Evolutionary conservation across 1,140 invertebrate species (phyloP).

Genomic region (Apocrypta bakeri): DNA sequence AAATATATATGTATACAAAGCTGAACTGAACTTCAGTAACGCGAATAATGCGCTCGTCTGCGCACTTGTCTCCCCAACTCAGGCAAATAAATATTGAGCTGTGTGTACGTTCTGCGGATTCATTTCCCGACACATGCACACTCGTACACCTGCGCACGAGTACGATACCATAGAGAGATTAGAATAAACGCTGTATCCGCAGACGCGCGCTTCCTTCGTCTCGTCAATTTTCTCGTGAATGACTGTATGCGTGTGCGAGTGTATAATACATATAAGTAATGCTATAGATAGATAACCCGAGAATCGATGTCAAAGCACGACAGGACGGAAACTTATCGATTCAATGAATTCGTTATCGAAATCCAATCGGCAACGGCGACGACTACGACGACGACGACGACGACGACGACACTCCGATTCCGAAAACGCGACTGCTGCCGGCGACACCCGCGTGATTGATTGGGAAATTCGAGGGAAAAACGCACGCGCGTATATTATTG

Average conservation of each 20-base stretch:
- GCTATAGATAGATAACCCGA: background rate
- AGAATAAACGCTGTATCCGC: background rate
- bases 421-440: background rate
- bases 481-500: background rate
- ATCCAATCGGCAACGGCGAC: background rate
- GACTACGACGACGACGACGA: background rate
- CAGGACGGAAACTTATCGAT: slow-evolving; percentile 10
- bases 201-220: background rate
- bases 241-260: no score
- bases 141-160: background rate
- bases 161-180: background rate
- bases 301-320: slow-evolving; percentile 7
- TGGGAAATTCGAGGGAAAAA: slow-evolving; percentile 3
- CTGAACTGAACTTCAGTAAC: no score
- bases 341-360: slow-evolving; percentile 26
- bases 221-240: background rate
- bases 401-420: background rate
- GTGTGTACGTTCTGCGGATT: background rate
- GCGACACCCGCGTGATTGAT: slow-evolving; percentile 5
- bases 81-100: background rate
- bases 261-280: no score
- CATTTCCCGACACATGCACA: background rate
- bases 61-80: no score
- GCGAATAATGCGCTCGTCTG: no score
- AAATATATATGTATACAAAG: no score